Evolutionary conservation across 2,888 invertebrate species (phyloP), one percentile per base, ranked within the genome.

Genomic region (Tholera decimalis): DNA sequence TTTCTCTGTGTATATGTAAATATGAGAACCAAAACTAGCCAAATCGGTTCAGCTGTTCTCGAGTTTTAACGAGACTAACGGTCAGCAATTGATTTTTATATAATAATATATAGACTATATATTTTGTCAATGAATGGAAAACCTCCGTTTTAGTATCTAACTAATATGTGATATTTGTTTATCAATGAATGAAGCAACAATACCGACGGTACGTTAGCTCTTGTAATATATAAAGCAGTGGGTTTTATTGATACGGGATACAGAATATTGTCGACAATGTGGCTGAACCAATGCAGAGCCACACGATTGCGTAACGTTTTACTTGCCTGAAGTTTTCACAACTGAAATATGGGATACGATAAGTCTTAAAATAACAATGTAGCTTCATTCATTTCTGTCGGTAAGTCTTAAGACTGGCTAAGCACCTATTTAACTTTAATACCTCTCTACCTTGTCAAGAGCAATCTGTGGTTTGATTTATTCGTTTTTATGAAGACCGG

Each of bases 401-500:
- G 8, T 33, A 13, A 44, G 3, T n/a, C 24, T 20, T 11, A 13
- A 61, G 24, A 3, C 9, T 26, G 11, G 8, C 6, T 62, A 7
- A 49, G 18, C 15, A 11, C 7, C 8, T 22, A 18, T 8, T 26
- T 37, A 39, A 20, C 9, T 13, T 37, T 33, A 26, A 30, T 33
- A 71, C n/a, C 9, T 20, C 22, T 9, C 24, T 37, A 28, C 9
- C 11, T 41, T n/a, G 30, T 33, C 41, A 49, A 53, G 30, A 49
- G 20, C 22, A 77, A 54, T 41, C 44, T 50, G 63, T 8, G 53
- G 73, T 54, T 77, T 30, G 7, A 50, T 44, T 73, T 15, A 56
- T 47, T 15, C 6, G 28, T 37, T 64, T 78, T 65, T 43, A 49
- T 44, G 53, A 75, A 61, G 33, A 75, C 80, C 77, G 59, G 80